A percentile compares a stretch with the other conserved stretches of the same genome.
Conservation (phyloP, 2,113 vertebrate genomes). For the Epinephelus lanceolatus region DNA sequence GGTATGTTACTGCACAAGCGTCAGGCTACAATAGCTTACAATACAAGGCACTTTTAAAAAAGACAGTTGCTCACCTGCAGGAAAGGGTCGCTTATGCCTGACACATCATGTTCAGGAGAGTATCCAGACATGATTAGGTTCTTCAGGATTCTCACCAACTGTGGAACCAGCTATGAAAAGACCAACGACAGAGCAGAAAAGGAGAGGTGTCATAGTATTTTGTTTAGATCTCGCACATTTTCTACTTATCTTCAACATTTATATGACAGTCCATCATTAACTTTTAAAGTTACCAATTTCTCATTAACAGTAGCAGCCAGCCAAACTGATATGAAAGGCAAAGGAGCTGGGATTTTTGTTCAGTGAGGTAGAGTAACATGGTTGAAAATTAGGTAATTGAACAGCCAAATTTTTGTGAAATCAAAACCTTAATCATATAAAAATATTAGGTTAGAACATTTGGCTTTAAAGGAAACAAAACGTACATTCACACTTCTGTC, state of each 20-base stretch:
- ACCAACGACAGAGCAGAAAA: slow-evolving; percentile 67
- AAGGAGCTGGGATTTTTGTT: slow-evolving; percentile 6
- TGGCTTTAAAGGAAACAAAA: slow-evolving; percentile 7
- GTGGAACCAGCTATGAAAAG: slow-evolving; percentile 94
- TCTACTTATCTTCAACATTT: slow-evolving; percentile 1
- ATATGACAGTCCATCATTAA: not conserved
- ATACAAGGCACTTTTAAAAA: not conserved
- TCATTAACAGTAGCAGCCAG: slow-evolving; percentile 23
- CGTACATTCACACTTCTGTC: not conserved
- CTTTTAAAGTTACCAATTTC: not conserved
- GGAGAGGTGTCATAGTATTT: slow-evolving; percentile 51
- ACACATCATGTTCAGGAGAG: slow-evolving; percentile 99
- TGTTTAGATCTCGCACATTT: slow-evolving; percentile 4
- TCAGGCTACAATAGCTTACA: not conserved
- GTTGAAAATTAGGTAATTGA: slow-evolving; percentile 17
- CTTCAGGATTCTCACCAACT: slow-evolving; percentile 99
- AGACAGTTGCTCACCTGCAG: slow-evolving; percentile 90
- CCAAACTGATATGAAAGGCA: slow-evolving; percentile 26
- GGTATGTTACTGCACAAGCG: not conserved
- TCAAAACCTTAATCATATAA: slow-evolving; percentile 38
- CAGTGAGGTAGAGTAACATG: slow-evolving; percentile 4
- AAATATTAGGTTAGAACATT: slow-evolving; percentile 59
- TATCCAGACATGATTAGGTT: slow-evolving; percentile 99
- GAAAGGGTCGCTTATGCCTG: slow-evolving; percentile 99
- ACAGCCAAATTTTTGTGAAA: slow-evolving; percentile 6